Percentiles rank a stretch among this genome's conserved stretches.
Conservation (phyloP, 2,797 vertebrate genomes). For the Spizella passerina region DNA sequence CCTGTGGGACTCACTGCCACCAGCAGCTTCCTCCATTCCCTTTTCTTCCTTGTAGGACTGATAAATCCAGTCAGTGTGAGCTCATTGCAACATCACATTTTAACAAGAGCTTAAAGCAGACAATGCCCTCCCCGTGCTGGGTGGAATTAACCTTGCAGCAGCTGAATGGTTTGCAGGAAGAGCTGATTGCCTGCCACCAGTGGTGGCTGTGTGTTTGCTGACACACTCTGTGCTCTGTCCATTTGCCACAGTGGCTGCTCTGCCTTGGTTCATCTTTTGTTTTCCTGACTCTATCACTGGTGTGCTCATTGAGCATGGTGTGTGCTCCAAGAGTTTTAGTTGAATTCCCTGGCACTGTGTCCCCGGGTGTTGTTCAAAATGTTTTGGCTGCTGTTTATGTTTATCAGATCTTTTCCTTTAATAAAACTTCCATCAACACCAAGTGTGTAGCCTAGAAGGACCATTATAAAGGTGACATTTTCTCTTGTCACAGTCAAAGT, state of each 20-base stretch:
- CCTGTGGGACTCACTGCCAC: background rate
- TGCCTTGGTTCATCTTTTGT: background rate
- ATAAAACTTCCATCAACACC: background rate
- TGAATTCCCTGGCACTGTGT: background rate
- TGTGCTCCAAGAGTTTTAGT: background rate
- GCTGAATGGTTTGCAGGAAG: background rate
- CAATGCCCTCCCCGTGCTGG: background rate
- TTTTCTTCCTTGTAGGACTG: background rate
- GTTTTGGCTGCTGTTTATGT: background rate
- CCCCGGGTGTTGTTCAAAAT: background rate
- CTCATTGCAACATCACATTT: background rate
- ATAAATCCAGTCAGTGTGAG: background rate
- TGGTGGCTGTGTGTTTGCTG: background rate
- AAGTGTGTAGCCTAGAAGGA: background rate
- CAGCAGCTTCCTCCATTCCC: background rate
- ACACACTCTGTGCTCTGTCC: background rate
- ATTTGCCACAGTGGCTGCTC: background rate
- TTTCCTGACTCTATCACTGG: background rate
- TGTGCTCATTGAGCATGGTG: background rate
- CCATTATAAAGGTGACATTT: background rate
- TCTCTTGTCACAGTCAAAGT: background rate
- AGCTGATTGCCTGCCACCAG: background rate
- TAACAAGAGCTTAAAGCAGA: background rate
- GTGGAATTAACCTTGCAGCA: background rate
- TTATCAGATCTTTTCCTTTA: background rate